phyloP scores from a whole-genome alignment of 2,888 invertebrate genomes.

The Eugnorisma glareosa region DNA sequence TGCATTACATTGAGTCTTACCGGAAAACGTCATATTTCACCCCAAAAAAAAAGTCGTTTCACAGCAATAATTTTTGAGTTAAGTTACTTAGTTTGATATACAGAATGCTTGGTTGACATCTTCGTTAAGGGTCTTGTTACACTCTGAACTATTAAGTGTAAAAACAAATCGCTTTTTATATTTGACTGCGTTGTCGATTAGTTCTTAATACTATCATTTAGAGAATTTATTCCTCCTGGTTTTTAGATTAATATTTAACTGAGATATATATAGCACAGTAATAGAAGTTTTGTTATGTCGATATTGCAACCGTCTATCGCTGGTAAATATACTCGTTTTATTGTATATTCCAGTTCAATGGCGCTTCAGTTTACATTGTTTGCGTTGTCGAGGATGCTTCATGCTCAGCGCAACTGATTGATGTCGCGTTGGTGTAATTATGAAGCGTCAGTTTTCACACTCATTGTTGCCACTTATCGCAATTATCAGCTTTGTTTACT shows the following conservation, averaged over 20 bases:
- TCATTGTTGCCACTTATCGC: neutral
- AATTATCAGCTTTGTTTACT: neutral
- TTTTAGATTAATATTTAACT: neutral
- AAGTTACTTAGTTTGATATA: no score
- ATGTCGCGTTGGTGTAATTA: constrained; percentile 7
- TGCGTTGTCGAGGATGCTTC: neutral
- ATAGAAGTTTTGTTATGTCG: neutral
- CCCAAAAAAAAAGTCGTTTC: no score
- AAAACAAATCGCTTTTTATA: neutral
- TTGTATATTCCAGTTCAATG: neutral
- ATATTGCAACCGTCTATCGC: neutral
- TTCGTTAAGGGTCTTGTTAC: no score
- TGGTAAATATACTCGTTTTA: neutral
- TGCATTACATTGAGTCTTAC: no score
- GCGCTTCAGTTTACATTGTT: neutral
- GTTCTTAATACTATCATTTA: neutral
- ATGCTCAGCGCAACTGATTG: neutral
- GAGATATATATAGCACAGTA: neutral
- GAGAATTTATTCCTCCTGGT: neutral
- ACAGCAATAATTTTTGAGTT: no score
- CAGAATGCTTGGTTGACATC: no score
- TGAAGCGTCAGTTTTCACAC: constrained; percentile 1
- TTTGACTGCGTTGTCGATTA: neutral
- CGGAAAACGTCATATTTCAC: no score
- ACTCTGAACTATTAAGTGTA: no score